Evolutionary conservation across 2,113 vertebrate species (phyloP).

Genomic region (Halcyon senegalensis): DNA sequence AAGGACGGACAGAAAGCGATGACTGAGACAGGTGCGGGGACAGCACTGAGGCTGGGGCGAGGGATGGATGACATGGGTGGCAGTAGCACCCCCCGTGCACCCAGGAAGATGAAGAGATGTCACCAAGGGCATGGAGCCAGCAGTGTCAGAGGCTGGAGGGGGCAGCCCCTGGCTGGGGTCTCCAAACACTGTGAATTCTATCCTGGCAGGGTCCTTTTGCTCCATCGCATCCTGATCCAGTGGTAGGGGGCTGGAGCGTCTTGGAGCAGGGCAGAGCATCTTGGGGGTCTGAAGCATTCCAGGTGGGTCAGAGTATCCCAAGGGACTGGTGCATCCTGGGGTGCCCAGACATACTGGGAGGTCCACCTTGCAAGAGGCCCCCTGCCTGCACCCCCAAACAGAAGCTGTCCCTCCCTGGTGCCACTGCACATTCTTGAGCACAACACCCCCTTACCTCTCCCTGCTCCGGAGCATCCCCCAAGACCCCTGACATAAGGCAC

Average conservation of each 20-base stretch:
- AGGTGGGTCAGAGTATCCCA: not conserved
- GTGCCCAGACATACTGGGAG: not conserved
- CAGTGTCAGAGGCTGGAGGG: not conserved
- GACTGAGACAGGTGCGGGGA: not conserved
- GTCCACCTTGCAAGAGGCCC: not conserved
- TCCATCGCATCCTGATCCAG: not conserved
- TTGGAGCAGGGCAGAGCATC: no score
- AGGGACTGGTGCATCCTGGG: not conserved
- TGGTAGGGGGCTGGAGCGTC: no score
- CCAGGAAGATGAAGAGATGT: no score
- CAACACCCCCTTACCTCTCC: not conserved
- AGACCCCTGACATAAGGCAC: not conserved
- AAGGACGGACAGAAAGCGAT: not conserved
- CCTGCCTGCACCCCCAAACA: not conserved
- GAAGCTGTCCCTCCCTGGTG: not conserved
- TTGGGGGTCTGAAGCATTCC: not conserved
- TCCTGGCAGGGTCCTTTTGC: no score
- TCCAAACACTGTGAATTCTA: not conserved
- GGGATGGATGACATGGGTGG: not conserved
- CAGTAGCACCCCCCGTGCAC: rapidly evolving
- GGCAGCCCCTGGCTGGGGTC: not conserved
- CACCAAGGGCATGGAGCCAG: not conserved
- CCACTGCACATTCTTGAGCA: not conserved
- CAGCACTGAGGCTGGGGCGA: not conserved
- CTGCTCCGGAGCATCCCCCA: rapidly evolving